These are phyloP conservation scores for Bubo bubo DNA, from an alignment of 2,113 vertebrate genomes.

Conservation along the genomic window DNA sequence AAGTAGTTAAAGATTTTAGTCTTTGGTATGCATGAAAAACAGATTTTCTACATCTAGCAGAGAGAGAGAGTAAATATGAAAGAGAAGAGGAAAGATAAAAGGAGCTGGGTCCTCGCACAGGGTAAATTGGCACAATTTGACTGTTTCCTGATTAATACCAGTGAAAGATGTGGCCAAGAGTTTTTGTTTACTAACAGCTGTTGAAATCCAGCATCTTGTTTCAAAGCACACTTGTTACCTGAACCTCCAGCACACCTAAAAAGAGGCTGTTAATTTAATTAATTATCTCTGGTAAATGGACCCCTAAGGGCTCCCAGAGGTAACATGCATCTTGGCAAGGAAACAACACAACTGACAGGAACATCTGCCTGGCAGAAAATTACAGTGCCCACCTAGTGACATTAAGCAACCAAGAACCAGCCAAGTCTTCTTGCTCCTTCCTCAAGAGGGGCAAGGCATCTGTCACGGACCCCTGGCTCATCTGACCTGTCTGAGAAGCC, in stretches of 20 bases:
- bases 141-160: not conserved
- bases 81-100: not conserved
- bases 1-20: not conserved
- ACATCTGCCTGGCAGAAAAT: constrained; percentile 32
- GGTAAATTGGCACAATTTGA: not conserved
- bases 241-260: constrained; percentile 9
- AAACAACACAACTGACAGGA: constrained; percentile 31
- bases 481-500: not conserved
- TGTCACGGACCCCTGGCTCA: not conserved
- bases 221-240: constrained; percentile 5
- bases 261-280: constrained; percentile 67
- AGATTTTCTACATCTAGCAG: not conserved
- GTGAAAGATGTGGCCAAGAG: not conserved
- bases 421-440: not conserved
- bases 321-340: constrained; percentile 35
- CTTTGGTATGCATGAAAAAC: not conserved
- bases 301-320: constrained; percentile 46
- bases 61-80: not conserved
- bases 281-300: constrained; percentile 59
- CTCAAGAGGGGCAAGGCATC: not conserved
- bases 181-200: not conserved
- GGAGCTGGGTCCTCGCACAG: not conserved
- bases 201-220: not conserved
- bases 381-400: not conserved
- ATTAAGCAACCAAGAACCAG: not conserved